Evolutionary conservation across 2,888 invertebrate genomes (phyloP), one percentile per base, ranked within the genome.

Genomic region (Cheilosia scutellata): DNA sequence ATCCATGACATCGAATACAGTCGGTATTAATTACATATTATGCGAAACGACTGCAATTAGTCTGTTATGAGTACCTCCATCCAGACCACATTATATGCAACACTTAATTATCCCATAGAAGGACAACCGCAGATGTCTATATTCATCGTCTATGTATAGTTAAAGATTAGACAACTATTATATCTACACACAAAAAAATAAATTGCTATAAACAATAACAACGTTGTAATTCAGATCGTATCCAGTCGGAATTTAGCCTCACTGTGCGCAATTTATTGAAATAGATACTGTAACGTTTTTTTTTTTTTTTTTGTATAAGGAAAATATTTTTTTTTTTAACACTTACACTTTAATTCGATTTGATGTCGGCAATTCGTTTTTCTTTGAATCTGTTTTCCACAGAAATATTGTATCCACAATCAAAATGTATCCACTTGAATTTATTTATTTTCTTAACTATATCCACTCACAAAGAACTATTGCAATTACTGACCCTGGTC

Each of bases 401-500:
- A 31, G 65, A 65, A 60, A 47, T 47, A 63, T 42, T 51, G 60
- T 84, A 84, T 84, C 84, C 84, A 84, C 84, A 83, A 66, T 53
- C 5, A 51, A 37, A 37, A 62, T 65, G 49, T 65, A 68, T 74
- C 74, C 74, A 75, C 78, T 68, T 37, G 51, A 2, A n/a, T 40
- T 51, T 40, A 25, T 49, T 49, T 47, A 42, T 37, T 16, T 62
- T 31, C 65, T 20, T 60, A 25, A 33, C n/a, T 29, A 44, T 33
- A 16, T 1, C n/a, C 31, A 77, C 57, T 63, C 20, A 51, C 42
- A 58, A 57, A 13, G 57, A 70, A 72, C 49, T 75, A 66, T 70
- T 65, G 66, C 72, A 51, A 71, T 72, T 72, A 68, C 44, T 82
- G 86, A 77, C 86, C 86, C 80, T 86, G 82, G 82, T 86, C 82